These are phyloP conservation scores for Scolanthus callimorphus DNA, from an alignment of 92 coral and sea anemone species.

Conservation along the genomic window DNA sequence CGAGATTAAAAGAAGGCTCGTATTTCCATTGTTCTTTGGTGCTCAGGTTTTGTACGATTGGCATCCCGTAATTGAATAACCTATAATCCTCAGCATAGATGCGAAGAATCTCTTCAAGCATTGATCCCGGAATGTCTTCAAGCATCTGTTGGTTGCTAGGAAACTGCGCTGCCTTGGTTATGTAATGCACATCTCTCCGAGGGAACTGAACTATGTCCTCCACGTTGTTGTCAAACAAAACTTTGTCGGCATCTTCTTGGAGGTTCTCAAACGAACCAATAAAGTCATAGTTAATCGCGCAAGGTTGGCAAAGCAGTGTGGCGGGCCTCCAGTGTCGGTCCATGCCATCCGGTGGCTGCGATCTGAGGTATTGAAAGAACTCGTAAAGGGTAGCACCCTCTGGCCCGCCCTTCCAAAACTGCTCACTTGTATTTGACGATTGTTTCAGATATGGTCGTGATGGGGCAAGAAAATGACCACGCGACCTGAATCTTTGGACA, in stretches of 20 bases:
- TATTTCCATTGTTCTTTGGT: too few species aligned
- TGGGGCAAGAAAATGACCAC: too few species aligned
- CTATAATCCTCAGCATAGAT: conserved; percentile 46
- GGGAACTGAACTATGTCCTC: conserved; percentile 57
- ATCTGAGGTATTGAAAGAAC: conserved; percentile 41
- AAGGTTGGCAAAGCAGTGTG: conserved; percentile 62
- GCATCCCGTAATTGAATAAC: too few species aligned
- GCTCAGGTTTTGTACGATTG: too few species aligned
- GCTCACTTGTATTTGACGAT: too few species aligned
- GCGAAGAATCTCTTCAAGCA: conserved; percentile 33
- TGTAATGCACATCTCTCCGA: conserved; percentile 37
- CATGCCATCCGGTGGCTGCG: conserved; percentile 31
- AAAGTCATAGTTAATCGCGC: conserved; percentile 65
- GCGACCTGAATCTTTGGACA: background rate
- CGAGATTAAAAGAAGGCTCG: too few species aligned
- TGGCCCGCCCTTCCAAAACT: too few species aligned
- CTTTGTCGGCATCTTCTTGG: conserved; percentile 42
- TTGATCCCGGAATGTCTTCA: conserved; percentile 10
- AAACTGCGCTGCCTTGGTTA: conserved; percentile 1
- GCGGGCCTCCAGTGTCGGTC: conserved; percentile 77
- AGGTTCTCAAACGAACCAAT: conserved; percentile 71
- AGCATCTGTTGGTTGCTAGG: conserved; percentile 1
- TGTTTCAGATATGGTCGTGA: too few species aligned
- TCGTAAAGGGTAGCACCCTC: conserved; percentile 33
- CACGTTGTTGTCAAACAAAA: conserved; percentile 37